A percentile compares a stretch with the other conserved stretches of the same genome.
Evolutionary conservation across 2,888 invertebrate genomes (phyloP).

Genomic region (Mellilla xanthometata): DNA sequence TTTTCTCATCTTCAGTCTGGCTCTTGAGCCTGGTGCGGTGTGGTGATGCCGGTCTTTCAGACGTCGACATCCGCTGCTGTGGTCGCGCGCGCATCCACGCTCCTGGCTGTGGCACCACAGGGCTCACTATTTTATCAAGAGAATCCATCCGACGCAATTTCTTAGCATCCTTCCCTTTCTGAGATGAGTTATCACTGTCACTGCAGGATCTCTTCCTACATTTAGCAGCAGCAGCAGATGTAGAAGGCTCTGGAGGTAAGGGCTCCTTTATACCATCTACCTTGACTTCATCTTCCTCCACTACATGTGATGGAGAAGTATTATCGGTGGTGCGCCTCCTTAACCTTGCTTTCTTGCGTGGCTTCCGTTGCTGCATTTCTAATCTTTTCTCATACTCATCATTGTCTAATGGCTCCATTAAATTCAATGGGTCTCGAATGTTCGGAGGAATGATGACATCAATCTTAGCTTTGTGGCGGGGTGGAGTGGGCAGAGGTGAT

Average conservation of each 20-base stretch:
- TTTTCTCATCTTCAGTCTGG: constrained; percentile 63
- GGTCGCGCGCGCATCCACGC: constrained; percentile 87
- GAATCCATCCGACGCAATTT: constrained; percentile 87
- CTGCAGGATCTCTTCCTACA: constrained; percentile 76
- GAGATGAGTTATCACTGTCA: constrained; percentile 81
- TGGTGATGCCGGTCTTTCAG: constrained; percentile 75
- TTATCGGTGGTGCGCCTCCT: constrained; percentile 76
- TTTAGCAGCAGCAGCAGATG: constrained; percentile 60
- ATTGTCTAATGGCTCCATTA: constrained; percentile 90
- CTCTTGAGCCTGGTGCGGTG: constrained; percentile 60
- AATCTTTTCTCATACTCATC: constrained; percentile 92
- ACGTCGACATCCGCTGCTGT: constrained; percentile 59
- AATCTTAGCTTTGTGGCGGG: constrained; percentile 89
- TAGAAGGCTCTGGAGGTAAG: constrained; percentile 63
- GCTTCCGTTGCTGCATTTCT: constrained; percentile 86
- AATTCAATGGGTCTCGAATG: constrained; percentile 94
- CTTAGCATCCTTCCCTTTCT: constrained; percentile 75
- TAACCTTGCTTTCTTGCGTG: constrained; percentile 86
- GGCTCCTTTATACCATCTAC: constrained; percentile 65
- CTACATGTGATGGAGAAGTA: constrained; percentile 47
- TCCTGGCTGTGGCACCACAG: constrained; percentile 94
- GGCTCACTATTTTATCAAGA: constrained; percentile 95
- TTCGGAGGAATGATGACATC: constrained; percentile 97
- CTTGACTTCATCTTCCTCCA: constrained; percentile 43
- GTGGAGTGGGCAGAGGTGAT: constrained; percentile 94